A percentile compares a stretch with the other conserved stretches of the same genome.
These are phyloP conservation scores for Zaprionus lachaisei DNA, from an alignment of 1,140 invertebrate species.

Conservation along the genomic window DNA sequence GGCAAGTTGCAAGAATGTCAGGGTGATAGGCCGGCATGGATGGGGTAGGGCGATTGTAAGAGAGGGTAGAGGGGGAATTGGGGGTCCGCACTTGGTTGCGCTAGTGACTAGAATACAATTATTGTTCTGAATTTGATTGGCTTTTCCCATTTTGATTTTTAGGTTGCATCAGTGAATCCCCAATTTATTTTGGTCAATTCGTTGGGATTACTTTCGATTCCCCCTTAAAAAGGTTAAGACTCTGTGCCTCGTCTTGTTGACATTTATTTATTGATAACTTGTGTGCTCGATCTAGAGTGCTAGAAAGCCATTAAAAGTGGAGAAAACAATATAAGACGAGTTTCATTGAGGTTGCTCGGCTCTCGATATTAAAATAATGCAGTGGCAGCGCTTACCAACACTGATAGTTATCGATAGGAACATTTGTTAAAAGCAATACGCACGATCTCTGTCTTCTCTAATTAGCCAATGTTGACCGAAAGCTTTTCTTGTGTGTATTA, in stretches of 20 bases:
- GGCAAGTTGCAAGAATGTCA: slow-evolving; percentile 1
- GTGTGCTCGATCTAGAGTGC: not conserved
- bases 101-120: slow-evolving; percentile 50
- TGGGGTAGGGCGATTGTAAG: no score
- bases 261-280: slow-evolving; percentile 17
- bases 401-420: no score
- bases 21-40: not conserved
- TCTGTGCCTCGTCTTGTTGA: slow-evolving; percentile 8
- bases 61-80: not conserved
- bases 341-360: no score
- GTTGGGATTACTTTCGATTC: slow-evolving; percentile 11
- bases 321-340: no score
- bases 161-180: slow-evolving; percentile 35
- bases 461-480: no score
- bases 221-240: slow-evolving; percentile 18
- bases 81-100: not conserved
- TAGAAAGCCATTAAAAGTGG: not conserved
- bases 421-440: no score
- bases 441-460: no score
- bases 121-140: slow-evolving; percentile 48
- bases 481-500: no score
- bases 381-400: no score
- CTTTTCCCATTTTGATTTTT: slow-evolving; percentile 41
- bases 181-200: slow-evolving; percentile 37
- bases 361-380: no score